A percentile compares a stretch with the other conserved stretches of the same genome.
Conservation (phyloP, 2,888 invertebrate genomes). For the Eurois occulta region DNA sequence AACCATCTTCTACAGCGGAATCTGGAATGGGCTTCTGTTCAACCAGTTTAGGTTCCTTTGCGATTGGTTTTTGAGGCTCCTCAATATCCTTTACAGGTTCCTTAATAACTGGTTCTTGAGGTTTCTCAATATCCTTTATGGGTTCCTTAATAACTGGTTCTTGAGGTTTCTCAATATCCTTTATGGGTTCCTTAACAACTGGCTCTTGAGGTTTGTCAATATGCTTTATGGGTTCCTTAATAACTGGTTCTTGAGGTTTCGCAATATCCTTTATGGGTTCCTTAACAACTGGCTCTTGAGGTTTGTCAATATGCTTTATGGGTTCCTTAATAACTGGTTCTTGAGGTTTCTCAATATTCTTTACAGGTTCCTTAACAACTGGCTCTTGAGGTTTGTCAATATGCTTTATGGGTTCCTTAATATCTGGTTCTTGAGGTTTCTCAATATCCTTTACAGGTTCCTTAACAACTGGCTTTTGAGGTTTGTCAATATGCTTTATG, state of each 20-base stretch:
- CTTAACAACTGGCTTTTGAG: conserved; percentile 4
- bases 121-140: no score
- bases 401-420: no score
- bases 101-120: neutral
- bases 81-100: conserved; percentile 8
- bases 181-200: neutral
- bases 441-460: neutral
- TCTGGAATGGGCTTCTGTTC: conserved; percentile 21
- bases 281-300: conserved; percentile 4
- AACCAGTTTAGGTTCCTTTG: conserved; percentile 6
- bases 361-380: no score
- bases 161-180: conserved; percentile 14
- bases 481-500: conserved; percentile 8
- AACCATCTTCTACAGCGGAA: conserved; percentile 52
- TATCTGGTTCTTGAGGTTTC: no score
- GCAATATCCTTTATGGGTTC: conserved; percentile 7
- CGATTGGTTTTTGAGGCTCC: conserved; percentile 1
- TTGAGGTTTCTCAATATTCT: no score
- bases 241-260: neutral
- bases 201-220: conserved; percentile 4
- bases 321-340: no score
- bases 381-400: no score
- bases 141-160: conserved; percentile 9
- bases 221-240: conserved; percentile 10
- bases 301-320: no score